Base-by-base conservation (phyloP, 2,797 vertebrate genomes). In the Argyrosomus regius region DNA sequence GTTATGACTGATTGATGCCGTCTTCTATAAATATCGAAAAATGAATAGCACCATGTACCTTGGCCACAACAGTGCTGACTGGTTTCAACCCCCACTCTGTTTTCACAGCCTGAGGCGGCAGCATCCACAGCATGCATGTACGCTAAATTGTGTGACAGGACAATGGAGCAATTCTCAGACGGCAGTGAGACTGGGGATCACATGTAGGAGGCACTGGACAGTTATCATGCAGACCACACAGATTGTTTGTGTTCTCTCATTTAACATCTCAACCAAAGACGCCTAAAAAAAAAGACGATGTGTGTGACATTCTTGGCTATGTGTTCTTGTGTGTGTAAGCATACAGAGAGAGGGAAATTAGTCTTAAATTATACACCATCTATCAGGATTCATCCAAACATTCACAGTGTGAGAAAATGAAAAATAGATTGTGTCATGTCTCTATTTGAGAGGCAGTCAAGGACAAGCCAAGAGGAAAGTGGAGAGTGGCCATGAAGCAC, bases 121-220 rank as follows among this genome's bases (percentile, higher is more conserved):
- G 72, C 43, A 14, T 64, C 68, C 62, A 76, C 53, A 70, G 63
- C 72, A 57, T 62, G 81, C 62, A 54, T 49, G 26, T 73, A 22
- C 1, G 2, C 39, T 64, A 70, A 81, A 52, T n/a, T 84, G 39
- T 75, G 45, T 73, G 49, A 57, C 28, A 13, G 3, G 78, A 89
- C 84, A 90, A 88, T 75, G 79, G 56, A 56, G 62, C 45, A 46
- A 76, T 88, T 89, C 80, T 83, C 63, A 80, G 57, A 77, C 28
- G 41, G 78, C 58, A 63, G 31, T 56, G 77, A 56, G 28, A 75
- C 50, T n/a, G 24, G 14, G 43, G 60, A 73, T 83, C 77, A 80
- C 78, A 88, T 78, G 72, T 31, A 65, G 24, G 22, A 71, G 28
- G 53, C 74, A 24, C 24, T 12, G 2, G 58, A 28, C 39, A 61